Evolutionary conservation across 2,888 invertebrate genomes (phyloP), one percentile per base, ranked within the genome.

Genomic region (Alentia gelatinosa): DNA sequence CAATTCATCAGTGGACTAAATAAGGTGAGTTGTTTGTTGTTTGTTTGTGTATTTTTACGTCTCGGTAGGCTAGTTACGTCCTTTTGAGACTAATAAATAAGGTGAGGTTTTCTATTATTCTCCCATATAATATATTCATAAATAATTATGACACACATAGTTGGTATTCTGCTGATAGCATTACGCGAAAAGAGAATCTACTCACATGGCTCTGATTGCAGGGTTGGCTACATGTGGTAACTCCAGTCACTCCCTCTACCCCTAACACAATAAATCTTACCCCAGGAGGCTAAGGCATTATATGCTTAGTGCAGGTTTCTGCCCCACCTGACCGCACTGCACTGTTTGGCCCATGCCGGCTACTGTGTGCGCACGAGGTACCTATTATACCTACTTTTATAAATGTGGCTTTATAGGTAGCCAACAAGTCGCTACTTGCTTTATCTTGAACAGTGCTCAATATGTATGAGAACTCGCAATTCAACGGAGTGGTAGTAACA

Each of bases 221-320:
- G 68, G 30, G 26, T 68, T 30, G 26, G 68, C 30, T 30, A 30
- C 68, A 68, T 26, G 30, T 30, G 30, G 68, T 68, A 68, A 12
- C 23, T 30, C 68, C 15, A 30, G 30, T 68, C 33, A 68, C 12
- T 68, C 68, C 68, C 15, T 26, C 68, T 68, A 30, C 30, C 12
- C n/a, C 30, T 68, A 68, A 68, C 68, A 68, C 68, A 68, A 68
- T 30, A 68, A 68, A 68, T 68, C n/a, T 68, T 68, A 30, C 33
- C 68, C 68, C 68, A 33, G 26, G 68, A 33, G 68, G 5, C 30
- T n/a, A 12, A 26, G 12, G 33, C 68, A 68, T 56, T 68, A 33
- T 68, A 30, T 30, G 30, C 68, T 68, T 68, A 12, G 68, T 68
- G 68, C 1, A 68, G 3, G 30, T 19, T 30, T 26, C n/a, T n/a